Conservation (phyloP, 2,797 vertebrate species). For the Sardinella longiceps region DNA sequence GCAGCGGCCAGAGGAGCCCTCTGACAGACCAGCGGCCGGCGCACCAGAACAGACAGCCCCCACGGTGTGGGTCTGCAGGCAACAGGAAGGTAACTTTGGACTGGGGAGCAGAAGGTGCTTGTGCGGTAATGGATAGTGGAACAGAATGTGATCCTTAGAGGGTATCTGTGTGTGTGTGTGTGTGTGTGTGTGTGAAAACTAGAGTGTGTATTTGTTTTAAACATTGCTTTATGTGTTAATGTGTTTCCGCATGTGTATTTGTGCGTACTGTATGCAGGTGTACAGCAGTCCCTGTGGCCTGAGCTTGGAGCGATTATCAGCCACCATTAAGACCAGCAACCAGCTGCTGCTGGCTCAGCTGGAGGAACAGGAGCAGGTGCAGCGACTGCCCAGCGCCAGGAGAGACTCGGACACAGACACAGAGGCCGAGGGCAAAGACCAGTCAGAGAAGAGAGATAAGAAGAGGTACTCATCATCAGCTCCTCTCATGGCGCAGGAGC, state of each 20-base stretch:
- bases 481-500: too few relatives aligned
- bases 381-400: conserved; percentile 78
- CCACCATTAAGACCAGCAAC: conserved; percentile 81
- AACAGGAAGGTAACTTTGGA: neutral
- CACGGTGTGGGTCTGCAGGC: neutral
- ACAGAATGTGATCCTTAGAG: neutral
- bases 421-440: neutral
- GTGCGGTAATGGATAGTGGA: neutral
- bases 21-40: neutral
- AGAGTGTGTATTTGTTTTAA: neutral
- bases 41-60: neutral
- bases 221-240: neutral
- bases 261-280: conserved; percentile 58
- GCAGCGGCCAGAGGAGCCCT: conserved; percentile 30
- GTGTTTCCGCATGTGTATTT: neutral
- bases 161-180: conserved; percentile 7
- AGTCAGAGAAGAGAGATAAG: neutral
- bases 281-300: conserved; percentile 75
- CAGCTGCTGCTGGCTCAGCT: conserved; percentile 82
- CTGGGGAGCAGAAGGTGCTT: neutral
- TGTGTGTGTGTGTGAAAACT: neutral
- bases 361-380: conserved; percentile 84
- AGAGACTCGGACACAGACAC: conserved; percentile 47
- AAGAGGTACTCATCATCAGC: neutral
- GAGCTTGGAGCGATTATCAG: conserved; percentile 81